Percentiles rank a stretch among this genome's conserved stretches.
Evolutionary conservation across 2,113 vertebrate genomes (phyloP).

Genomic region (Upupa epops): DNA sequence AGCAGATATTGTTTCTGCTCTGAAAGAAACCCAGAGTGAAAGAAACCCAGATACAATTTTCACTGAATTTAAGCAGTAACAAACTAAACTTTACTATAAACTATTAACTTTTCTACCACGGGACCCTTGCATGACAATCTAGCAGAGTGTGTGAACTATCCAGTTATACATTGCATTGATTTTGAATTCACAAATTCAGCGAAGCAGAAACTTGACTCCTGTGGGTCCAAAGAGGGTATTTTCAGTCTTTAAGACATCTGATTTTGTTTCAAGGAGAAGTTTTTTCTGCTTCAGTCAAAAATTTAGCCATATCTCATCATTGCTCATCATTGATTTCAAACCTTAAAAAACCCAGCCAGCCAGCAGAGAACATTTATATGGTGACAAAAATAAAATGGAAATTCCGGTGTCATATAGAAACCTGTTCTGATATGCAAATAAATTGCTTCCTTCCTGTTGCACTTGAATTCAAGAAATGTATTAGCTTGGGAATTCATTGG

Average conservation of each 20-base stretch:
- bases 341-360: neutral
- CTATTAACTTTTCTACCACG: neutral
- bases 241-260: neutral
- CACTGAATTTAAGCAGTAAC: neutral
- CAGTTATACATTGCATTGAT: neutral
- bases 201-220: neutral
- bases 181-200: neutral
- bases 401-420: neutral
- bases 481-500: neutral
- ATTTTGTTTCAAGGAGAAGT: neutral
- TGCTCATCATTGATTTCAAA: neutral
- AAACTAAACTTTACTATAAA: neutral
- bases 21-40: neutral
- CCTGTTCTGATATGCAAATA: neutral
- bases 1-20: neutral
- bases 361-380: neutral
- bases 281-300: neutral
- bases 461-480: neutral
- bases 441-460: neutral
- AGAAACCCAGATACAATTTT: neutral
- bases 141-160: neutral
- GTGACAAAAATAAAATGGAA: neutral
- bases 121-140: neutral
- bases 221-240: neutral
- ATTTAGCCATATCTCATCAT: neutral